Base-by-base conservation (phyloP, 2,797 vertebrate genomes). In the Lithobates pipiens region DNA sequence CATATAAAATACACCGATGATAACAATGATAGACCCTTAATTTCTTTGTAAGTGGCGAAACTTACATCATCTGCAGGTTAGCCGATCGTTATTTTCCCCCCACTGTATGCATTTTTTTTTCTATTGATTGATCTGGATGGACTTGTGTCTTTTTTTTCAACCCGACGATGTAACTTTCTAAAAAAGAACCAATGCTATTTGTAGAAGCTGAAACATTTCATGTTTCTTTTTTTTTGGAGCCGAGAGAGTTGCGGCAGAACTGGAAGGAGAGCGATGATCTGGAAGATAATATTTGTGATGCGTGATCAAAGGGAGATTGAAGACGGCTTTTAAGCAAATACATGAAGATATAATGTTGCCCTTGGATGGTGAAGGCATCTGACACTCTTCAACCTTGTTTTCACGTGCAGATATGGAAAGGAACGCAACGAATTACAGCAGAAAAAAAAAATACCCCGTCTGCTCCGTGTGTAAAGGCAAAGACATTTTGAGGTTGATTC, bases 161-260 rank as follows among this genome's bases (percentile, higher is more conserved):
- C 34, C 34, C 4, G 34, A 34, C 34, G 3, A 34, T 34, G 34
- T 34, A 34, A 2, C 34, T 34, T 34, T 34, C 3, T 29, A 34
- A 5, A 34, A 34, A 34, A 34, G 34, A 34, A 3, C 34, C 34
- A 29, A 29, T 2, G 3, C 5, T 34, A 34, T 34, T 29, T 29
- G 29, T 29, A 29, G 29, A 29, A 29, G 29, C 1, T 34, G 34
- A 34, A 34, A 3, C 34, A 3, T 34, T 34, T 0, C 3, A 34
- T 34, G 5, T 46, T 46, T 46, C 10, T 46, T 85, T 46, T 85
- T 74, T 80, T 79, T 21, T 29, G 70, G 18, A 32, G 39, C 70
- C 69, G 32, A 70, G 73, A 70, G 65, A 85, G 72, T 75, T 79
- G 77, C 36, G 76, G 65, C 70, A 80, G 70, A 80, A 46, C 61